Evolutionary conservation across 2,113 vertebrate species (phyloP).

Genomic region (Brachyhypopomus gauderio): DNA sequence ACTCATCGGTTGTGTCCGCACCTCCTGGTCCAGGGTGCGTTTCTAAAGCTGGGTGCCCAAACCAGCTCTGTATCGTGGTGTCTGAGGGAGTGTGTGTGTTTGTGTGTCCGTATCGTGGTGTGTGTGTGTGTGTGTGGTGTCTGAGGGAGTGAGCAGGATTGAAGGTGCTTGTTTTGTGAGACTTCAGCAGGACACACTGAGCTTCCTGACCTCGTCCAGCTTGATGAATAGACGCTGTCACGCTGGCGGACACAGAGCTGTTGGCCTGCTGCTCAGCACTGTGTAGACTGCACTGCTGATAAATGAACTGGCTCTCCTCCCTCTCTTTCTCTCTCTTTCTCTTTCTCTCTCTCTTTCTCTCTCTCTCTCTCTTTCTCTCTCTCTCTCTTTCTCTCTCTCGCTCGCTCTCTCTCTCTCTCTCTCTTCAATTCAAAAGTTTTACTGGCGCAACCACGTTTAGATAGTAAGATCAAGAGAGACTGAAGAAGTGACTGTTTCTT

Average conservation of each 20-base stretch:
- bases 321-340: slow-evolving; percentile 4
- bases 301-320: background rate
- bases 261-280: background rate
- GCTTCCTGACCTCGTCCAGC: background rate
- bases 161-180: background rate
- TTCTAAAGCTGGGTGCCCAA: background rate
- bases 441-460: too few relatives aligned
- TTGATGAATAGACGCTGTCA: slow-evolving; percentile 23
- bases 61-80: too few relatives aligned
- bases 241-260: too few relatives aligned
- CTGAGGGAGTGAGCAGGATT: background rate
- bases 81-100: background rate
- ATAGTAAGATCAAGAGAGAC: too few relatives aligned
- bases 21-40: background rate
- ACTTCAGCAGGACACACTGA: background rate
- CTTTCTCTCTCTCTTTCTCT: background rate
- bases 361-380: background rate
- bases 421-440: too few relatives aligned
- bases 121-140: too few relatives aligned
- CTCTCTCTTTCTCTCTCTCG: too few relatives aligned
- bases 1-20: background rate
- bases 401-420: background rate
- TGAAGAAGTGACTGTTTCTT: too few relatives aligned
- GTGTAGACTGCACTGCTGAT: background rate
- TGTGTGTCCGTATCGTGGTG: too few relatives aligned